Evolutionary conservation across 2,113 vertebrate species (phyloP).

Genomic region (Cygnus atratus): DNA sequence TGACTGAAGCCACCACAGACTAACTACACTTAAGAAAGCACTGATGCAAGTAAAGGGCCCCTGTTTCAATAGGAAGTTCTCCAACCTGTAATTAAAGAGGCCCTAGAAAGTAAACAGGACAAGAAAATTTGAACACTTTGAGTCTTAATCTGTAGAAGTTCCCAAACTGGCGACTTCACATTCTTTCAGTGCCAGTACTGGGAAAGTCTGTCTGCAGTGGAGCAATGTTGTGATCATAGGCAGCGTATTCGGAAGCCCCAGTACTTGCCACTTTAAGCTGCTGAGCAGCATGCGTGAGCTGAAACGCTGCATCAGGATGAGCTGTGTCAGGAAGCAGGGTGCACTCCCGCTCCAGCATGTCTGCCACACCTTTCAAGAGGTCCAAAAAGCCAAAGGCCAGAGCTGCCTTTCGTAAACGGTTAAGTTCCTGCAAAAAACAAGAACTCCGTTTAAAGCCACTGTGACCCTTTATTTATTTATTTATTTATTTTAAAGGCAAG

Average conservation of each 20-base stretch:
- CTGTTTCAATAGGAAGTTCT: not conserved
- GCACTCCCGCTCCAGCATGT: constrained; percentile 95
- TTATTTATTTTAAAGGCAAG: not conserved
- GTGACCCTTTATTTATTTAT: not conserved
- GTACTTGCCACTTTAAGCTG: constrained; percentile 94
- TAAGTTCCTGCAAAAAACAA: constrained; percentile 85
- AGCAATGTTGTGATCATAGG: constrained; percentile 92
- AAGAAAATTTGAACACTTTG: not conserved
- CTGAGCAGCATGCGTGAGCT: constrained; percentile 93
- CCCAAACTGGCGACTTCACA: constrained; percentile 61
- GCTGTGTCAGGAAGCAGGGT: constrained; percentile 93
- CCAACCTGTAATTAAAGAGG: not conserved
- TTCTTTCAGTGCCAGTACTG: constrained; percentile 79
- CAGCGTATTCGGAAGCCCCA: constrained; percentile 86
- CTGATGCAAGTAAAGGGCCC: not conserved
- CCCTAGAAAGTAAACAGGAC: not conserved
- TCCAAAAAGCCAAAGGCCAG: constrained; percentile 96
- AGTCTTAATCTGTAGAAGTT: not conserved
- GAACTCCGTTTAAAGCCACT: not conserved
- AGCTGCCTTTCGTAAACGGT: constrained; percentile 93
- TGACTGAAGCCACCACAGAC: not conserved
- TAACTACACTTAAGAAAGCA: not conserved
- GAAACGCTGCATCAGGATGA: constrained; percentile 94
- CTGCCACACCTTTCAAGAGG: constrained; percentile 92
- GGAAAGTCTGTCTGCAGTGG: constrained; percentile 97